Evolutionary conservation across 2,888 invertebrate genomes (phyloP), one percentile per base, ranked within the genome.

Genomic region (Nowickia ferox): DNA sequence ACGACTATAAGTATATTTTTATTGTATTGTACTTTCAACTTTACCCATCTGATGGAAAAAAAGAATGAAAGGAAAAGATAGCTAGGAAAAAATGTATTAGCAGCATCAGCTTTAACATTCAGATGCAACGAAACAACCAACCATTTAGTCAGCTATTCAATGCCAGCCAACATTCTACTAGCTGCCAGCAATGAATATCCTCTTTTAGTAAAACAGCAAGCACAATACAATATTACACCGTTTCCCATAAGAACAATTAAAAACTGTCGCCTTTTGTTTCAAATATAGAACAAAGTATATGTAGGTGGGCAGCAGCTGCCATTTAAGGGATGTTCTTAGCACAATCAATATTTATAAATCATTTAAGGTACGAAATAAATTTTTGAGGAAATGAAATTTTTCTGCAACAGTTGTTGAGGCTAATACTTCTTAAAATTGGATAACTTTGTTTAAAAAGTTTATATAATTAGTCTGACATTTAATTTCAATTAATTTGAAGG

Each of bases 81-180:
- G 40, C 19, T 48, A 19, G 38, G 10, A 42, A 22, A 71, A 69
- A 63, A 65, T 61, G 51, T 68, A 78, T 59, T 53, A 78, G 71
- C 59, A 78, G 71, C 30, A 40, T 42, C 76, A 81, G 44, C 53
- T 65, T 59, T 42, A 79, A 57, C 57, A 79, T 71, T 40, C 48
- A 65, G 44, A 51, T 71, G 51, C 77, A 48, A 81, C 17, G 22
- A 68, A 77, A 78, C 65, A 74, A 71, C 53, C 53, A 81, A 71
- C 53, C 53, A 81, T 81, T 85, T 77, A 69, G 71, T 48, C 74
- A 80, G 44, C n/a, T 63, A 79, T 66, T 59, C 66, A 19, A 63
- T 30, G 15, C 9, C 72, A 66, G 59, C 59, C 66, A 69, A 76
- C 61, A 40, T 46, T 63, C 22, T 69, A 17, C 55, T 48, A 48